Evolutionary conservation across 1,140 invertebrate genomes (phyloP).

Genomic region (Diabrotica undecimpunctata): DNA sequence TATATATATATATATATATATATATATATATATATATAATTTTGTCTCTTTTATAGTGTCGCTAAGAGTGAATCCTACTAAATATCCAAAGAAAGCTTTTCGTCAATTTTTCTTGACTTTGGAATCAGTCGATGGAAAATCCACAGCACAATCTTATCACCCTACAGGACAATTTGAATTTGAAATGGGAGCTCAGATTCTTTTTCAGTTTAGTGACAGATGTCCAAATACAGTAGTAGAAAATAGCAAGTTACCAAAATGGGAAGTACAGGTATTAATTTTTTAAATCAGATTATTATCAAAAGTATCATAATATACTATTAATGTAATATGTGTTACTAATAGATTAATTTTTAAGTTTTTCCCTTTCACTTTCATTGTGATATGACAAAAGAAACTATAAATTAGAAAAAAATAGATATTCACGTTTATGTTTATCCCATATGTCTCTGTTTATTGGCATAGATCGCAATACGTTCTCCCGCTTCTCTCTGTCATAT

Average conservation of each 20-base stretch:
- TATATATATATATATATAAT: too few relatives aligned
- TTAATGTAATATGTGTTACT: background rate
- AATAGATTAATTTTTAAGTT: conserved; percentile 3
- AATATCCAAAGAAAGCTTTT: conserved; percentile 15
- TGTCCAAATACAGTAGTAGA: conserved; percentile 75
- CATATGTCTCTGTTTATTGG: too few relatives aligned
- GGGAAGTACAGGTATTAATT: conserved; percentile 51
- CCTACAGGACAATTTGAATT: conserved; percentile 58
- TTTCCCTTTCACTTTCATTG: background rate
- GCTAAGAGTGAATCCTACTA: conserved; percentile 12
- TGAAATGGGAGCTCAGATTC: conserved; percentile 52
- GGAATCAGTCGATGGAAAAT: conserved; percentile 22
- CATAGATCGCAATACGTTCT: too few relatives aligned
- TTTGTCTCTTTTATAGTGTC: conserved; percentile 11
- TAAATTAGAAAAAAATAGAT: too few relatives aligned
- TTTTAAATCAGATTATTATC: background rate
- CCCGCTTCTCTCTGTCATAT: too few relatives aligned
- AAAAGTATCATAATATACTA: background rate
- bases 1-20: too few relatives aligned
- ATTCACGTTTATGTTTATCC: too few relatives aligned
- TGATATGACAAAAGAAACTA: too few relatives aligned
- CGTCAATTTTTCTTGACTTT: conserved; percentile 29
- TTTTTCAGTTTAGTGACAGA: conserved; percentile 66
- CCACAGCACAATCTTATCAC: conserved; percentile 11
- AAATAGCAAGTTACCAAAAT: conserved; percentile 65